Conservation (phyloP, 2,797 vertebrate genomes). For the Chelon labrosus region DNA sequence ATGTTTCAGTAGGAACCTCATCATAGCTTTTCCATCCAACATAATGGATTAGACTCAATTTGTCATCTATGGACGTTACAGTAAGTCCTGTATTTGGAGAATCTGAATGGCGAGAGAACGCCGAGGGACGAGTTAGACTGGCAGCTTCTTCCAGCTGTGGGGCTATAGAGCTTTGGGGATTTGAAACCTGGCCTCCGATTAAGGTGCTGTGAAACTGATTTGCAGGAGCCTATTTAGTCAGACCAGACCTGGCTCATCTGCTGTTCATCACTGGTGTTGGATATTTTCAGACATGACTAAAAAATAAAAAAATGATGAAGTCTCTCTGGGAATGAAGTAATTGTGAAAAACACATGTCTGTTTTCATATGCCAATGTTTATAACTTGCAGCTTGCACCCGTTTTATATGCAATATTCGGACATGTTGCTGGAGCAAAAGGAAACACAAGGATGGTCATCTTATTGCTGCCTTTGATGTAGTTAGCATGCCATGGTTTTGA, state of each 20-base stretch:
- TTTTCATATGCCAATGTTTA: slow-evolving; percentile 19
- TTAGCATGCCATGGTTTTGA: slow-evolving; percentile 27
- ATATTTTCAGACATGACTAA: slow-evolving; percentile 33
- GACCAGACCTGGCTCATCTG: slow-evolving; percentile 32
- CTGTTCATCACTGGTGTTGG: slow-evolving; percentile 54
- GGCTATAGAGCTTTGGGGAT: slow-evolving; percentile 56
- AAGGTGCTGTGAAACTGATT: slow-evolving; percentile 67
- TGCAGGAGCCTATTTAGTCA: slow-evolving; percentile 44
- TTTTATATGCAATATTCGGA: not conserved
- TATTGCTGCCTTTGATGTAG: slow-evolving; percentile 19
- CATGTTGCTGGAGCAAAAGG: not conserved
- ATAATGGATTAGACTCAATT: slow-evolving; percentile 31
- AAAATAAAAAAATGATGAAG: slow-evolving; percentile 26
- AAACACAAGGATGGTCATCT: too few relatives aligned
- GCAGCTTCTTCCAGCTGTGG: slow-evolving; percentile 63
- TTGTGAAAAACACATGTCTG: slow-evolving; percentile 14
- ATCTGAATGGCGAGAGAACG: slow-evolving; percentile 43
- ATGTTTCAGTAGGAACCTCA: slow-evolving; percentile 5
- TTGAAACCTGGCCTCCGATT: slow-evolving; percentile 53
- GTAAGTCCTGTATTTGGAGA: slow-evolving; percentile 18
- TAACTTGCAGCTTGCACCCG: not conserved
- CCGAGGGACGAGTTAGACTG: slow-evolving; percentile 29
- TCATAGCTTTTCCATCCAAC: slow-evolving; percentile 1
- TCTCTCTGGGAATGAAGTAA: slow-evolving; percentile 7
- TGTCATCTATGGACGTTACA: slow-evolving; percentile 20